These are phyloP conservation scores for Carapus acus DNA, from an alignment of 2,797 vertebrate species.

Conservation along the genomic window DNA sequence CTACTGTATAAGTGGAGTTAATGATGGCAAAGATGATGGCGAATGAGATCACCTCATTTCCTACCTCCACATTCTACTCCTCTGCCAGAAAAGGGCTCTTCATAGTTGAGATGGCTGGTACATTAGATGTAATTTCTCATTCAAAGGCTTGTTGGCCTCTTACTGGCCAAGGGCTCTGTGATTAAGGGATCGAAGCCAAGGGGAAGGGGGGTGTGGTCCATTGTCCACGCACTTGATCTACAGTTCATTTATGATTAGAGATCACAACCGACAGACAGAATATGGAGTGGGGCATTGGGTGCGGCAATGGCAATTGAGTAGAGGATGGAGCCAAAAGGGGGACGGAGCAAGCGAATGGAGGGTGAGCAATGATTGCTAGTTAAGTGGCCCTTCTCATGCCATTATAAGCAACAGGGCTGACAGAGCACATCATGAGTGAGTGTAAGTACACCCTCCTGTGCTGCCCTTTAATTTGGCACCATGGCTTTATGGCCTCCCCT, in stretches of 20 bases:
- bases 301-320: slow-evolving; percentile 34
- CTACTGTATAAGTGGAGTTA: slow-evolving; percentile 35
- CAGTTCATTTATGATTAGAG: slow-evolving; percentile 72
- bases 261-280: slow-evolving; percentile 62
- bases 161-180: slow-evolving; percentile 54
- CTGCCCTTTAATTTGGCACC: slow-evolving; percentile 69
- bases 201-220: slow-evolving; percentile 37
- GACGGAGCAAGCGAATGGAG: slow-evolving; percentile 15
- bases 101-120: slow-evolving; percentile 56
- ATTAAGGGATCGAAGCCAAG: slow-evolving; percentile 59
- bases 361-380: slow-evolving; percentile 70
- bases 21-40: slow-evolving; percentile 48
- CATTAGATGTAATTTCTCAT: slow-evolving; percentile 63
- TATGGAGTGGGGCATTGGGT: slow-evolving; percentile 40
- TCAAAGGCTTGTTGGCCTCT: slow-evolving; percentile 61
- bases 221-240: slow-evolving; percentile 65
- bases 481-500: slow-evolving; percentile 34
- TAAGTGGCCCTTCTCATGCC: slow-evolving; percentile 73
- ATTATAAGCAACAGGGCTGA: slow-evolving; percentile 66
- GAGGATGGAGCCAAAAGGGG: slow-evolving; percentile 58
- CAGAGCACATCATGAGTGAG: slow-evolving; percentile 61
- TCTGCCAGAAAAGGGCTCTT: slow-evolving; percentile 58
- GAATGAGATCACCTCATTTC: slow-evolving; percentile 53
- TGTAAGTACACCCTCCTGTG: slow-evolving; percentile 61
- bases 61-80: slow-evolving; percentile 50